Conservation (phyloP, 92 coral and sea anemone genomes). For the Umimayanthus kanabou region DNA sequence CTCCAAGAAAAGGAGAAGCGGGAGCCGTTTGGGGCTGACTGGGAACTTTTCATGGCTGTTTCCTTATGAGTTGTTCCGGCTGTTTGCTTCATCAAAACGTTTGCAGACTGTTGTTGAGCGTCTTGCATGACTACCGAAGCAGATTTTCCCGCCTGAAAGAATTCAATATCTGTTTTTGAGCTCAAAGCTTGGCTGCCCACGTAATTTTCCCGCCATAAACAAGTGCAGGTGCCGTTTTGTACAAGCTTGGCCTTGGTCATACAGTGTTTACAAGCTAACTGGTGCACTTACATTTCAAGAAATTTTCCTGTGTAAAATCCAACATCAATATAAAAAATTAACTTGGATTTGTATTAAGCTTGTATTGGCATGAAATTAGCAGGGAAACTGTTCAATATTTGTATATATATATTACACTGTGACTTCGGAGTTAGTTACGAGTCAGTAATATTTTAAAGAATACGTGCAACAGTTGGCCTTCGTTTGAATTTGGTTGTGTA, state of each 20-base stretch:
- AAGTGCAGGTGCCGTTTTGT: not conserved
- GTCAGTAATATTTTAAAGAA: not conserved
- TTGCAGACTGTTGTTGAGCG: slow-evolving; percentile 27
- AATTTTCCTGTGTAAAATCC: slow-evolving; percentile 11
- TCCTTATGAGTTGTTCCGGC: slow-evolving; percentile 19
- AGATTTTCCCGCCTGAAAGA: slow-evolving; percentile 37
- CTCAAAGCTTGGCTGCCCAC: slow-evolving; percentile 28
- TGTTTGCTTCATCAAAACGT: slow-evolving; percentile 24
- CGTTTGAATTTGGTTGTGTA: not conserved
- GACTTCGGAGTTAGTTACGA: not conserved
- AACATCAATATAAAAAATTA: slow-evolving; percentile 32
- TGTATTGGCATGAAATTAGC: slow-evolving; percentile 32
- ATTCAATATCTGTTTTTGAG: slow-evolving; percentile 25
- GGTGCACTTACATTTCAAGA: not conserved
- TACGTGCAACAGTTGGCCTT: not conserved
- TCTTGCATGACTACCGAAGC: slow-evolving; percentile 37
- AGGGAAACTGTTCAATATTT: slow-evolving; percentile 27
- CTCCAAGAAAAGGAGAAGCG: slow-evolving; percentile 40
- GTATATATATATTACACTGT: slow-evolving; percentile 12
- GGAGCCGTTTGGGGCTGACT: not conserved
- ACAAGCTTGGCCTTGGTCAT: not conserved
- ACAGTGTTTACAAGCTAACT: not conserved
- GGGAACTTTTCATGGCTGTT: slow-evolving; percentile 26
- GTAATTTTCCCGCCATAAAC: slow-evolving; percentile 35
- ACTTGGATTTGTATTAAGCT: not conserved